A percentile compares a stretch with the other conserved stretches of the same genome.
phyloP scores from a whole-genome alignment of 2,113 vertebrate genomes.

The Muscicapa adusta region DNA sequence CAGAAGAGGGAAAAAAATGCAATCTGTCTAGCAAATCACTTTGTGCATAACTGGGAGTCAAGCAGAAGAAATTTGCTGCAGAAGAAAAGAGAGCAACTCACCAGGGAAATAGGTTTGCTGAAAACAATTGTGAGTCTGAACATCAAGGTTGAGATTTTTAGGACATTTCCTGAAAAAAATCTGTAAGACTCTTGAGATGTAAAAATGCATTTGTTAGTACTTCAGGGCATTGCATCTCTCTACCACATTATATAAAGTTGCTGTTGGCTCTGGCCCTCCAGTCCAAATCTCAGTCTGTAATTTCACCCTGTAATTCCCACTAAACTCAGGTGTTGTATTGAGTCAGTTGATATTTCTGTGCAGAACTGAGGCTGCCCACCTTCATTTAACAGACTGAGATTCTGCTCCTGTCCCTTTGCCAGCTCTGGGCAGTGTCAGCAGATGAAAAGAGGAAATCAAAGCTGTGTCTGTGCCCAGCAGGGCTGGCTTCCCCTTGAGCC shows the following conservation, averaged over 20 bases:
- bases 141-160: constrained; percentile 41
- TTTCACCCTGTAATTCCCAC: background rate
- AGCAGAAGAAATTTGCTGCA: constrained; percentile 54
- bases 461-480: background rate
- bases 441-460: background rate
- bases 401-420: background rate
- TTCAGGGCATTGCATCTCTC: background rate
- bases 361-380: background rate
- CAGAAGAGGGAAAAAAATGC: constrained; percentile 44
- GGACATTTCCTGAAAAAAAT: background rate
- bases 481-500: background rate
- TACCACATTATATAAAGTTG: background rate
- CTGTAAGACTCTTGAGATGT: background rate
- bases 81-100: constrained; percentile 56
- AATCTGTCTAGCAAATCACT: constrained; percentile 66
- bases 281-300: background rate
- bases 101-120: constrained; percentile 50
- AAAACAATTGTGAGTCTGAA: constrained; percentile 33
- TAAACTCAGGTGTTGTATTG: background rate
- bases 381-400: background rate
- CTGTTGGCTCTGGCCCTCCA: background rate
- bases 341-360: background rate
- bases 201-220: background rate
- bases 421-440: background rate
- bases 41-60: constrained; percentile 60